A percentile compares a stretch with the other conserved stretches of the same genome.
These are phyloP conservation scores for Mesorhabditis spiculigera DNA, from an alignment of 2,888 invertebrate genomes.

Conservation along the genomic window DNA sequence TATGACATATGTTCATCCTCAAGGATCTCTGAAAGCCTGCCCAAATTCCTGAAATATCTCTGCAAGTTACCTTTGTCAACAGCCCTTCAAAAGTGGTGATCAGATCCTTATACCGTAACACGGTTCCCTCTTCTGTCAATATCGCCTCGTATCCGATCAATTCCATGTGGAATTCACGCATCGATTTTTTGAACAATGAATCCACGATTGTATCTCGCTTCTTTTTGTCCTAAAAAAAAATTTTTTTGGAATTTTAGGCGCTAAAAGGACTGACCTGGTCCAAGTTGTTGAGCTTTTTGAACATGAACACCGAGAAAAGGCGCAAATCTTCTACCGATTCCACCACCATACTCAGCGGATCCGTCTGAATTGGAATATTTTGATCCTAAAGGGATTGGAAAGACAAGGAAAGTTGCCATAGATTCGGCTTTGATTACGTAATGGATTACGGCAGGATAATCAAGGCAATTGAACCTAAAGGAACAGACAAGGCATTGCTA, in stretches of 20 bases:
- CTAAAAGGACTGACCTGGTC: slow-evolving; percentile 17
- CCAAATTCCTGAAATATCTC: no score
- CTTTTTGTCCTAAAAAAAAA: slow-evolving; percentile 53
- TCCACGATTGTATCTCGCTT: slow-evolving; percentile 78
- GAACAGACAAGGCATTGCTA: no score
- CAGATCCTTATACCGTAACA: slow-evolving; percentile 84
- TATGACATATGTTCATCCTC: no score
- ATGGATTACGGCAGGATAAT: no score
- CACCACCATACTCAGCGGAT: slow-evolving; percentile 84
- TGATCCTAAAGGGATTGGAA: no score
- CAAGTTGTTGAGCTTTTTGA: slow-evolving; percentile 68
- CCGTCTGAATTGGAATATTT: slow-evolving; percentile 65
- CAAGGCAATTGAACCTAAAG: no score
- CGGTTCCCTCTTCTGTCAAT: slow-evolving; percentile 64
- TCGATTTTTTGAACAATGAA: slow-evolving; percentile 82
- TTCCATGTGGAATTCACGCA: slow-evolving; percentile 87
- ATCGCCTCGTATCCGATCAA: slow-evolving; percentile 76
- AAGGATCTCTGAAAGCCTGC: no score
- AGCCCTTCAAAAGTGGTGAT: slow-evolving; percentile 78
- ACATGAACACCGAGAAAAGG: slow-evolving; percentile 87
- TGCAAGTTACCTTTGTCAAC: slow-evolving; percentile 73
- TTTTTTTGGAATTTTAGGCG: background rate
- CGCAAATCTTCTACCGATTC: slow-evolving; percentile 81
- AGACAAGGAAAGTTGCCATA: no score
- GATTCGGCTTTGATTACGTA: no score